Conservation (phyloP, 30 jellyfish, hydroid and myxozoan species). For the Chironex yamaguchii region DNA sequence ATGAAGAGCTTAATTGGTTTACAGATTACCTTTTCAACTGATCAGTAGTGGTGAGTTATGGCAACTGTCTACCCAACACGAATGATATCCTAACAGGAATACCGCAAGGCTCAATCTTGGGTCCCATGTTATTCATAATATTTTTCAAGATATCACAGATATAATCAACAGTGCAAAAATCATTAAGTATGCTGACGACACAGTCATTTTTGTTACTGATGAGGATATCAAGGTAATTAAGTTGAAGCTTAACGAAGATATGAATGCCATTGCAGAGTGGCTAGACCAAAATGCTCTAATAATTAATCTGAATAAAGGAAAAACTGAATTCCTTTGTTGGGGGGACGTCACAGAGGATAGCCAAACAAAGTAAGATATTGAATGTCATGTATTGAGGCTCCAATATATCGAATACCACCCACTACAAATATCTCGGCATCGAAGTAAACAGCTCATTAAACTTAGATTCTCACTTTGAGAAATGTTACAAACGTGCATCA, state of each 20-base stretch:
- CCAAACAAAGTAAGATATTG: background rate
- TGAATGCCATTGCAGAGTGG: background rate
- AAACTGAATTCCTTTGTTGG: background rate
- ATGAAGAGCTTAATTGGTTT: too few species aligned
- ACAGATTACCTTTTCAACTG: too few species aligned
- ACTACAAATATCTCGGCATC: background rate
- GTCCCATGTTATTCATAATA: background rate
- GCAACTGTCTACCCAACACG: too few species aligned
- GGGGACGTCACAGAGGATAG: background rate
- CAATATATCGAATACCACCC: background rate
- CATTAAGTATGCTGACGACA: slow-evolving; percentile 12
- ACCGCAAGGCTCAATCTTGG: slow-evolving; percentile 2
- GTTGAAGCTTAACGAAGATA: background rate
- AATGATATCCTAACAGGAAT: too few species aligned
- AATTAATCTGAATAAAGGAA: background rate
- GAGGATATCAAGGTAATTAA: background rate
- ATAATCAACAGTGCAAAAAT: background rate
- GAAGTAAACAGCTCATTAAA: background rate
- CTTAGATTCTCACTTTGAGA: background rate
- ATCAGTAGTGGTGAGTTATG: too few species aligned
- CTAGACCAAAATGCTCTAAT: background rate
- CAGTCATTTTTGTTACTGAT: background rate
- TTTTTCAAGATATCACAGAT: too few species aligned
- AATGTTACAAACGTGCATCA: background rate
- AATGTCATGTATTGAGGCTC: background rate